Base-by-base conservation (phyloP, 2,888 invertebrate genomes). In the Caenorhabditis sp. region DNA sequence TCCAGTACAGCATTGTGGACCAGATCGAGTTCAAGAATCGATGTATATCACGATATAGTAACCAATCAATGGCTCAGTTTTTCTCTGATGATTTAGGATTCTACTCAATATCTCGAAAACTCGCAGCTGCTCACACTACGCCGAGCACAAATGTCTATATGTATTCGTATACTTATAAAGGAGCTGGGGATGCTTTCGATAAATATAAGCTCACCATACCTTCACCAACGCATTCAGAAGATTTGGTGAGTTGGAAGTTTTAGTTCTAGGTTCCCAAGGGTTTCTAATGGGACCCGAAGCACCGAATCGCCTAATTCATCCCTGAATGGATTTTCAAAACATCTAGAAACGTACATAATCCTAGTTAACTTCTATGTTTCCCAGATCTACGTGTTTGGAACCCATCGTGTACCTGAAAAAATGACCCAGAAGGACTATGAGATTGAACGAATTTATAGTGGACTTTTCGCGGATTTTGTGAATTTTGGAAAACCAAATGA, bases 211-310 rank as follows among this genome's bases (percentile, higher is more conserved):
- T 49, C 0, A n/a, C 61, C 0, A 58, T 54, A 0, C 59, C 61
- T 8, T 74, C 74, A 7, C 77, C 77, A 1, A 54, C 54, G n/a
- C 77, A 77, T 50, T 72, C 77, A 8, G 77, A 77, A 65, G 77
- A 77, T 57, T 64, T 70, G 59, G 73, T 69, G 36, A 57, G 50
- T 50, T 59, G n/a, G n/a, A n/a, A n/a, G n/a, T n/a, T n/a, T n/a
- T n/a, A n/a, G n/a, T n/a, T n/a, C n/a, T n/a, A n/a, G n/a, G n/a
- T n/a, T n/a, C n/a, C n/a, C n/a, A n/a, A n/a, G n/a, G n/a, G n/a
- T n/a, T n/a, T n/a, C n/a, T n/a, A n/a, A n/a, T n/a, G n/a, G n/a
- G n/a, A n/a, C n/a, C n/a, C n/a, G n/a, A n/a, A n/a, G n/a, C n/a
- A n/a, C n/a, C n/a, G n/a, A n/a, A n/a, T n/a, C n/a, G n/a, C n/a